Percentiles rank a stretch among this genome's conserved stretches.
Evolutionary conservation across 2,888 invertebrate genomes (phyloP).

Genomic region (Liodrosophila aerea): DNA sequence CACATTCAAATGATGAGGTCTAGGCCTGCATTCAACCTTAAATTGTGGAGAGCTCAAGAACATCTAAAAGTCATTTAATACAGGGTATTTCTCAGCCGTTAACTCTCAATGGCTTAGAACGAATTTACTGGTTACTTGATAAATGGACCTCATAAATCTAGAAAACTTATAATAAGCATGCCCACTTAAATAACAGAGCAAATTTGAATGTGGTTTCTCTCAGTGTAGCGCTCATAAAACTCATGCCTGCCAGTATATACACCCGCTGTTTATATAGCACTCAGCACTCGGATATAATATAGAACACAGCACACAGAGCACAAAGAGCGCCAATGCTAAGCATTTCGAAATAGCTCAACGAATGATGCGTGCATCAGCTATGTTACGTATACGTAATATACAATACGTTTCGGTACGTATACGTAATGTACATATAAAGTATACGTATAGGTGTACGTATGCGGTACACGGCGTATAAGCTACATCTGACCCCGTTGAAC

Average conservation of each 20-base stretch:
- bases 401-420: slow-evolving; percentile 16
- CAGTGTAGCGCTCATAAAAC: slow-evolving; percentile 25
- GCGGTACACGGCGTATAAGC: no score
- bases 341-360: slow-evolving; percentile 23
- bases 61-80: no score
- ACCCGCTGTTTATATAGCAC: neutral
- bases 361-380: slow-evolving; percentile 16
- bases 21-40: neutral
- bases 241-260: slow-evolving; percentile 1
- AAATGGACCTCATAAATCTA: no score
- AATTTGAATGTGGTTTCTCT: slow-evolving; percentile 8
- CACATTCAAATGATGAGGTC: slow-evolving; percentile 3
- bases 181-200: neutral
- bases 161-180: no score
- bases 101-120: neutral
- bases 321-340: neutral
- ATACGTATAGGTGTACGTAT: neutral
- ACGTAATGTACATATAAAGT: slow-evolving; percentile 5
- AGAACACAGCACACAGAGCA: neutral
- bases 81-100: no score
- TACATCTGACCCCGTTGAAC: slow-evolving; percentile 18
- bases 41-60: no score
- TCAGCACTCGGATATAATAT: slow-evolving; percentile 6
- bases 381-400: slow-evolving; percentile 27
- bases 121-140: slow-evolving; percentile 4